phyloP scores from a whole-genome alignment of 2,888 invertebrate genomes.

The Pheosia tremula region DNA sequence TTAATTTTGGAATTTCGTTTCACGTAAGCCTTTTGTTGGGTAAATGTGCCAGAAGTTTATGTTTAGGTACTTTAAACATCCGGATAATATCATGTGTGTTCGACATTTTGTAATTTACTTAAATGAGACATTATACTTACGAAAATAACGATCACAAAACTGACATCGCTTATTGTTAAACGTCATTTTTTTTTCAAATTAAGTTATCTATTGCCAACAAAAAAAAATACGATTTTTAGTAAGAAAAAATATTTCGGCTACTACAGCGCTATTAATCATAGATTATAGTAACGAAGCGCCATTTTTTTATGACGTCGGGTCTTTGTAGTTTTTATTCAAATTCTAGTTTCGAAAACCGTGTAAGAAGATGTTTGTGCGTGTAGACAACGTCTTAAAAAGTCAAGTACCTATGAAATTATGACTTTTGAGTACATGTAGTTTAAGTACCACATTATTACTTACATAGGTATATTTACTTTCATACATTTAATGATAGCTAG shows the following conservation, averaged over 20 bases:
- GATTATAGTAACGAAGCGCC: slow-evolving; percentile 1
- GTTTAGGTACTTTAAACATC: too few species aligned
- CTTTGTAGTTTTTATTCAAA: neutral
- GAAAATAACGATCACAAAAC: neutral
- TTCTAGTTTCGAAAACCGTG: neutral
- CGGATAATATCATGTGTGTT: too few species aligned
- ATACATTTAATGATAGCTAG: too few species aligned
- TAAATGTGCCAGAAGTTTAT: too few species aligned
- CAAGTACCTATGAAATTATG: neutral
- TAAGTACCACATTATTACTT: too few species aligned
- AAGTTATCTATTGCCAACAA: neutral
- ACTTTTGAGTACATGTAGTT: too few species aligned
- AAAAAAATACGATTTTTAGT: neutral
- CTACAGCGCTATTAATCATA: slow-evolving; percentile 5
- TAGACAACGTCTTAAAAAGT: slow-evolving; percentile 2
- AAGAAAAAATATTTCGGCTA: slow-evolving; percentile 1
- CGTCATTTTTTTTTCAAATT: neutral
- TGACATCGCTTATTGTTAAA: neutral
- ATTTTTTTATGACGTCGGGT: neutral
- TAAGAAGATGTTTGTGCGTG: neutral
- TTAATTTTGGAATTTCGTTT: too few species aligned
- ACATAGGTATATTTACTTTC: too few species aligned
- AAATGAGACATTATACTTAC: neutral
- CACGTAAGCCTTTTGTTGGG: too few species aligned
- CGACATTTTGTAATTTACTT: neutral